Conservation (phyloP, 2,888 invertebrate genomes). For the Andrena dorsata region DNA sequence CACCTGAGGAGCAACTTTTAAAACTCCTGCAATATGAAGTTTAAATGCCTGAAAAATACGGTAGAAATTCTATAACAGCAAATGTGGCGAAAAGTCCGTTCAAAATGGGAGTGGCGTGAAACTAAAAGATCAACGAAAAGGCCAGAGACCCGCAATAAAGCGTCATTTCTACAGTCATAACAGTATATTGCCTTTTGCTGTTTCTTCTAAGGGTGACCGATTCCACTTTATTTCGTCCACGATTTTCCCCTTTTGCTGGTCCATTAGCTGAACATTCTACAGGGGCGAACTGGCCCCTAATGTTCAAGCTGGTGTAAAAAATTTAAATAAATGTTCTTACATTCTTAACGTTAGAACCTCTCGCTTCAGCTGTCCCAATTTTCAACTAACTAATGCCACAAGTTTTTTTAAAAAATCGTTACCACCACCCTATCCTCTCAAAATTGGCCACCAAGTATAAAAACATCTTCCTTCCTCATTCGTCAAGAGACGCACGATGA, state of each 20-base stretch:
- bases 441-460: not conserved
- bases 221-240: slow-evolving; percentile 10
- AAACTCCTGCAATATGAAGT: too few relatives aligned
- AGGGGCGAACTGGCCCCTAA: not conserved
- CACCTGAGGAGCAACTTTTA: too few relatives aligned
- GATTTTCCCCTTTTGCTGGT: slow-evolving; percentile 12
- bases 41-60: too few relatives aligned
- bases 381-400: too few relatives aligned
- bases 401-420: not conserved
- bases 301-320: slow-evolving; percentile 32
- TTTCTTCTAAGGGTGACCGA: not conserved
- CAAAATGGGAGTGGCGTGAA: not conserved
- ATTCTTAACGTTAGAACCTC: slow-evolving; percentile 18
- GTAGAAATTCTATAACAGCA: too few relatives aligned
- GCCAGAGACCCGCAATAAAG: not conserved
- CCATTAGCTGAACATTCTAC: not conserved
- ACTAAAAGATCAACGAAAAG: not conserved
- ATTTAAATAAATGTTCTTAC: slow-evolving; percentile 15
- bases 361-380: slow-evolving; percentile 18
- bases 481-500: not conserved
- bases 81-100: too few relatives aligned
- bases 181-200: not conserved
- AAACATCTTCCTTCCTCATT: not conserved
- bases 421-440: not conserved
- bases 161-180: not conserved